Evolutionary conservation across 2,888 invertebrate genomes (phyloP).

Genomic region (Gnatocerus cornutus): DNA sequence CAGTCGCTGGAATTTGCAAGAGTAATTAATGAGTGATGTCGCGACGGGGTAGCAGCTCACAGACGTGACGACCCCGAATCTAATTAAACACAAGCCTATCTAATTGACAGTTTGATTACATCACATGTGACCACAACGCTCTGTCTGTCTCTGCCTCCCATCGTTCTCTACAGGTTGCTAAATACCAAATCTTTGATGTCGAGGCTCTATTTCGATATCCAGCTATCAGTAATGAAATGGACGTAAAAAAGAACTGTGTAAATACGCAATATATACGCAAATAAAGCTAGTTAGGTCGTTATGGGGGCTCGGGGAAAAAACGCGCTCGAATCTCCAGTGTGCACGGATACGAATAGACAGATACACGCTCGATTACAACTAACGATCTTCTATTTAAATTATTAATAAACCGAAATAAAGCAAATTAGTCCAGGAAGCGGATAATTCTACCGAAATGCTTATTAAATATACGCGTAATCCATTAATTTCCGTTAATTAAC

Average conservation of each 20-base stretch:
- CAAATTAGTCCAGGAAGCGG: constrained; percentile 54
- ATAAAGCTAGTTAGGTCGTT: neutral
- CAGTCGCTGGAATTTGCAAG: constrained; percentile 53
- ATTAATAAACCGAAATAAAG: constrained; percentile 55
- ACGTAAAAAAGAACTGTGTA: neutral
- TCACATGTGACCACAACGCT: constrained; percentile 63
- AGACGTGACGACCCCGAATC: constrained; percentile 64
- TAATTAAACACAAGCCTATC: constrained; percentile 69
- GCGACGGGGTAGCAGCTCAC: constrained; percentile 57
- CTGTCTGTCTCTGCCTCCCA: constrained; percentile 49
- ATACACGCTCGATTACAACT: constrained; percentile 47
- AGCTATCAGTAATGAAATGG: constrained; percentile 7
- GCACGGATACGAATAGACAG: constrained; percentile 42
- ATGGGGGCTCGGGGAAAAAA: neutral
- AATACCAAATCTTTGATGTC: constrained; percentile 42
- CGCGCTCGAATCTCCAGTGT: neutral
- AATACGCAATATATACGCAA: neutral
- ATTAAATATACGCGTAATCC: constrained; percentile 58
- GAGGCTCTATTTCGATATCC: constrained; percentile 30
- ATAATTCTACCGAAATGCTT: constrained; percentile 55
- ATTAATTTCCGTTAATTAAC: constrained; percentile 59
- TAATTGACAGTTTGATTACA: constrained; percentile 71
- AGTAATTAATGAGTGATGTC: constrained; percentile 62
- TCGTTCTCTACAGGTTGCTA: constrained; percentile 44
- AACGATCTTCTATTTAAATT: constrained; percentile 54